phyloP scores from a whole-genome alignment of 1,140 invertebrate species.

The Aphelenchoides fujianensis region DNA sequence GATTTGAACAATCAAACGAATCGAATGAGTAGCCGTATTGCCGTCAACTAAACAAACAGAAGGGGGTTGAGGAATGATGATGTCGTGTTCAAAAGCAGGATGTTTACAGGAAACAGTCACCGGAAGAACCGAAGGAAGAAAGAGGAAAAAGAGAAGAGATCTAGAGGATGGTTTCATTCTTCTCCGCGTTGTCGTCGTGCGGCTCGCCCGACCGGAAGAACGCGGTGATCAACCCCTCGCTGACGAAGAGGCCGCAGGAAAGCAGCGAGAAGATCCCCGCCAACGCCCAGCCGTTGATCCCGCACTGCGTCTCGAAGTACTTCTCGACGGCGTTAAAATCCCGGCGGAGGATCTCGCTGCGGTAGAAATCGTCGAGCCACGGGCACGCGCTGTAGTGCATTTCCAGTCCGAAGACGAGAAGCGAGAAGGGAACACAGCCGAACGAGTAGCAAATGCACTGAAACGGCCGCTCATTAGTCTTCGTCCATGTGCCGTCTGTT shows the following conservation, averaged over 20 bases:
- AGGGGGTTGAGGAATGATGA: not conserved
- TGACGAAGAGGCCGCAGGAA: constrained; percentile 57
- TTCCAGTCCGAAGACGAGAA: constrained; percentile 59
- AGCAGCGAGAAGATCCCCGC: constrained; percentile 61
- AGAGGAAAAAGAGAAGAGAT: too few relatives aligned
- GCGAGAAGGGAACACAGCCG: constrained; percentile 54
- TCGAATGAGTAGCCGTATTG: constrained; percentile 1
- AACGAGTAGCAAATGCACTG: constrained; percentile 61
- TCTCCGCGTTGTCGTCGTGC: constrained; percentile 34
- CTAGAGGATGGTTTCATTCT: constrained; percentile 34
- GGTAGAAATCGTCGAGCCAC: constrained; percentile 59
- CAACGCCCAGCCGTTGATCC: constrained; percentile 60
- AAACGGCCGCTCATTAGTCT: constrained; percentile 34
- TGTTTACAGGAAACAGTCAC: too few relatives aligned
- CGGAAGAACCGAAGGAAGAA: too few relatives aligned
- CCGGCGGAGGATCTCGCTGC: constrained; percentile 39
- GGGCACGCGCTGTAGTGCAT: constrained; percentile 60
- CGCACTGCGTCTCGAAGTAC: constrained; percentile 61
- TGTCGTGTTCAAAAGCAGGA: not conserved
- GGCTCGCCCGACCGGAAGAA: constrained; percentile 52
- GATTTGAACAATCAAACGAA: too few relatives aligned
- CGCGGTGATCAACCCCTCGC: constrained; percentile 56
- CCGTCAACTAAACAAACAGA: not conserved
- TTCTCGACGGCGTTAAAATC: constrained; percentile 50
- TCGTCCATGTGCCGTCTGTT: constrained; percentile 16